Conservation (phyloP, 2,888 invertebrate genomes). For the Spodoptera exigua region DNA sequence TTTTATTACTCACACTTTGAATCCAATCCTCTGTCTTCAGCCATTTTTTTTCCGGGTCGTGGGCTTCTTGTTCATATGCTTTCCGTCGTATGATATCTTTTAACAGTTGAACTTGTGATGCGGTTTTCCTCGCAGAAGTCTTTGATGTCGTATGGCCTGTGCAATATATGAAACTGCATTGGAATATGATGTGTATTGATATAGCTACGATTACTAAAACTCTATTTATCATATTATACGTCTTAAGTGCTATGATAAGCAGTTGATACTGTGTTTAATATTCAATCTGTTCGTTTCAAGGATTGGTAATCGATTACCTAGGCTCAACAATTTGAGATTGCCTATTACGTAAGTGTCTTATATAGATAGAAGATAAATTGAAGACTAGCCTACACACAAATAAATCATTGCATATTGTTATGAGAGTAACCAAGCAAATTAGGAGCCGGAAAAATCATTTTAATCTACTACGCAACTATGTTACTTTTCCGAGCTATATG, state of each 20-base stretch:
- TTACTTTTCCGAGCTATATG: no score
- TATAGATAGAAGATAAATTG: no score
- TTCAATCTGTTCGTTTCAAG: conserved; percentile 36
- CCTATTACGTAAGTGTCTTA: not conserved
- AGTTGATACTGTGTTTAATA: conserved; percentile 9
- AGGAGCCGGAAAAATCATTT: no score
- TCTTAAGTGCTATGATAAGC: not conserved
- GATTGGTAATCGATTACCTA: conserved; percentile 28
- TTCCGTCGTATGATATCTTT: no score
- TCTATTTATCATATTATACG: conserved; percentile 20
- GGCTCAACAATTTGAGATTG: conserved; percentile 9
- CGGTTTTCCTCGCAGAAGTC: not conserved
- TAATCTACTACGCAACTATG: no score
- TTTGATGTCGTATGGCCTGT: not conserved
- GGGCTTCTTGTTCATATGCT: not conserved
- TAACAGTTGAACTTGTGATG: no score
- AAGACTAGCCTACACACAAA: no score
- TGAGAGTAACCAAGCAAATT: no score
- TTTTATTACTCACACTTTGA: no score
- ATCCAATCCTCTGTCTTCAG: no score
- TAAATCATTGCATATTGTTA: no score
- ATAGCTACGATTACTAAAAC: conserved; percentile 1
- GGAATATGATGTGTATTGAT: not conserved
- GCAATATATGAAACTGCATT: conserved; percentile 8
- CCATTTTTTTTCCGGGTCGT: not conserved